Conservation (phyloP, 1,140 invertebrate species). For the Cecropterus lyciades region DNA sequence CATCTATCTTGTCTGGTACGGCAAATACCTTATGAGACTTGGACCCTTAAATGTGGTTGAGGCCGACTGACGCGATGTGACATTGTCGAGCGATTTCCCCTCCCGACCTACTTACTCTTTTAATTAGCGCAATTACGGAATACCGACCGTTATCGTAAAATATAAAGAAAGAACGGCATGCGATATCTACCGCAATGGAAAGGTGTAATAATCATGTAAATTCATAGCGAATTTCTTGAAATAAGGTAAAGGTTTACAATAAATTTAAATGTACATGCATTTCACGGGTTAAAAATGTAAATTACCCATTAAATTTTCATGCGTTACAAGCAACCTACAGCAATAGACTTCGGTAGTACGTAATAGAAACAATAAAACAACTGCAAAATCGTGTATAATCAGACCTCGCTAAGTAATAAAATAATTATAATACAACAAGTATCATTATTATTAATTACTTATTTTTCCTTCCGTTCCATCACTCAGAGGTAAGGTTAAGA, state of each 20-base stretch:
- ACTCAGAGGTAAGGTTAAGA: too few species aligned
- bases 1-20: not conserved
- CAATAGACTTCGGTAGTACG: too few species aligned
- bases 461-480: too few species aligned
- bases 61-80: constrained; percentile 1
- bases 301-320: too few species aligned
- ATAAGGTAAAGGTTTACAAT: not conserved
- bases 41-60: constrained; percentile 9
- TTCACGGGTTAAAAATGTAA: not conserved
- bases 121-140: constrained; percentile 15
- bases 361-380: too few species aligned
- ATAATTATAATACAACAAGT: too few species aligned
- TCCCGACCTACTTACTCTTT: constrained; percentile 1
- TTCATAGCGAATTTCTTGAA: not conserved
- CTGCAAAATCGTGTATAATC: too few species aligned
- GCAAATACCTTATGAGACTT: not conserved
- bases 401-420: too few species aligned
- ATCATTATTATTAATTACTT: too few species aligned
- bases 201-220: not conserved
- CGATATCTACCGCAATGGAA: not conserved
- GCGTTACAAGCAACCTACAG: too few species aligned
- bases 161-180: constrained; percentile 15
- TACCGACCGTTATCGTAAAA: constrained; percentile 19
- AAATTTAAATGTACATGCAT: not conserved
- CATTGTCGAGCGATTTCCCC: constrained; percentile 21